phyloP scores from a whole-genome alignment of 2,888 invertebrate species.

The Chalcis sispes region DNA sequence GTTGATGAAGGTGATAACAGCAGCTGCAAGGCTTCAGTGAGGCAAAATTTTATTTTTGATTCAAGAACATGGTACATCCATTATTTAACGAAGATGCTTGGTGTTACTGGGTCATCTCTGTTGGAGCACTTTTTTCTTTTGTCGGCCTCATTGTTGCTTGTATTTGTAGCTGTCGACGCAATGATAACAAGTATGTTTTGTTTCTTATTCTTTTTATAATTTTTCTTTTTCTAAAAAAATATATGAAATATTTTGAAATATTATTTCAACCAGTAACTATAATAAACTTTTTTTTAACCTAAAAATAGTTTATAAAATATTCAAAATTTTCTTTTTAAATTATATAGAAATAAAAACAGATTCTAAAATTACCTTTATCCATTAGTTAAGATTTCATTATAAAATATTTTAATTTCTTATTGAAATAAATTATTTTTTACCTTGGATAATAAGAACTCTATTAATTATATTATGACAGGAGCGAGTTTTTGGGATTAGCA shows the following conservation, averaged over 20 bases:
- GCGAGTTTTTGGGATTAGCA: conserved; percentile 84
- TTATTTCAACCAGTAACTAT: background rate
- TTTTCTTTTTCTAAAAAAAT: background rate
- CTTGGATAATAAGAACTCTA: conserved; percentile 62
- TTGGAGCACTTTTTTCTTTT: conserved; percentile 75
- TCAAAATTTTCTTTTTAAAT: background rate
- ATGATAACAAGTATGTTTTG: conserved; percentile 82
- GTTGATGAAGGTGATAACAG: conserved; percentile 4
- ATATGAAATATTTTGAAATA: background rate
- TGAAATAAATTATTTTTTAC: conserved; percentile 33
- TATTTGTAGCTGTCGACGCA: conserved; percentile 86
- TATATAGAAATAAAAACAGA: background rate
- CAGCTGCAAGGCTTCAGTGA: conserved; percentile 31
- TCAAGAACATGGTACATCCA: conserved; percentile 67
- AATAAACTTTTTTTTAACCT: conserved; percentile 2
- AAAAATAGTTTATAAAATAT: background rate
- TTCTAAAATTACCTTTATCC: no score
- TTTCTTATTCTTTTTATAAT: background rate
- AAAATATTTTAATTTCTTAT: no score
- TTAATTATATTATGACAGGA: conserved; percentile 76
- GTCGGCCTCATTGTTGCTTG: conserved; percentile 81
- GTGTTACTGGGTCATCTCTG: conserved; percentile 73
- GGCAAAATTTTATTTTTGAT: conserved; percentile 35
- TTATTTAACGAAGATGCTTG: conserved; percentile 69
- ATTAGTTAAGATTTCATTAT: no score